phyloP scores from a whole-genome alignment of 1,140 invertebrate genomes.

The Mya arenaria region DNA sequence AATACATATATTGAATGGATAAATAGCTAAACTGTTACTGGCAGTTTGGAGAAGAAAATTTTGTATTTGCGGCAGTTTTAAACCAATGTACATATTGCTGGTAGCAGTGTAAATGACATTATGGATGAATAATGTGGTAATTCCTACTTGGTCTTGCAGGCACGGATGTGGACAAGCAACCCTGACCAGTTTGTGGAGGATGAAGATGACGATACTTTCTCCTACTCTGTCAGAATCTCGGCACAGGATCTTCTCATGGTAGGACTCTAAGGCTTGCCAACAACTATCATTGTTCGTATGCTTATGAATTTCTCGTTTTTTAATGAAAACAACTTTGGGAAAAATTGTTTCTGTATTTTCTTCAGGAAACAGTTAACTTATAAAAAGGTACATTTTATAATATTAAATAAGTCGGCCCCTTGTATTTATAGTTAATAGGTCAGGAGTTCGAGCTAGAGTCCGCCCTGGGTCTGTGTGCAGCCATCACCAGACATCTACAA shows the following conservation, averaged over 20 bases:
- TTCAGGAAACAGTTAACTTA: too few relatives aligned
- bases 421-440: conserved; percentile 83
- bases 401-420: neutral
- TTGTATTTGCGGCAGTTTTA: too few relatives aligned
- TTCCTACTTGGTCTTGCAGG: too few relatives aligned
- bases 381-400: neutral
- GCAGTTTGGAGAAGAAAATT: too few relatives aligned
- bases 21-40: too few relatives aligned
- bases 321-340: neutral
- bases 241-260: conserved; percentile 88
- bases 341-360: neutral
- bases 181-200: conserved; percentile 90
- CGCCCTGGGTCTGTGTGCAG: conserved; percentile 85
- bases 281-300: too few relatives aligned
- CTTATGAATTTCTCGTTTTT: neutral
- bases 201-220: conserved; percentile 87
- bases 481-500: conserved; percentile 86
- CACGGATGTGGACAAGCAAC: conserved; percentile 87
- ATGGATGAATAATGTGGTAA: too few relatives aligned
- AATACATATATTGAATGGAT: too few relatives aligned
- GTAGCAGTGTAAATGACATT: too few relatives aligned
- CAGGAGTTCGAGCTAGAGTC: conserved; percentile 85
- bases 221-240: conserved; percentile 89
- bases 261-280: too few relatives aligned
- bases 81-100: too few relatives aligned